Percentiles rank a stretch among this genome's conserved stretches.
These are phyloP conservation scores for Ailurus styani DNA, from an alignment of 2,113 vertebrate species.

Conservation along the genomic window DNA sequence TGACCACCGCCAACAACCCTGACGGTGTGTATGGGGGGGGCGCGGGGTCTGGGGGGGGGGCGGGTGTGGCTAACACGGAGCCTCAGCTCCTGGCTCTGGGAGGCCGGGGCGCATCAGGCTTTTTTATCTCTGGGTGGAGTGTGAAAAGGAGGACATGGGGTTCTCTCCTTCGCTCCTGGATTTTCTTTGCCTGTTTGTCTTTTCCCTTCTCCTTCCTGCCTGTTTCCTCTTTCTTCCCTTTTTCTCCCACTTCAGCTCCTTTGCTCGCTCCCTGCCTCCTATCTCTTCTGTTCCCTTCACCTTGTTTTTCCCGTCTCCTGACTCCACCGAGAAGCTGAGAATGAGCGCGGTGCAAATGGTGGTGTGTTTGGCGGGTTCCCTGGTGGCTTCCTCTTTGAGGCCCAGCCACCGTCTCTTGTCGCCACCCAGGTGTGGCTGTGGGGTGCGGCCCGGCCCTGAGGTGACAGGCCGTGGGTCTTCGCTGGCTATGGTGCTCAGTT, in stretches of 20 bases:
- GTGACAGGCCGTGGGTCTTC: background rate
- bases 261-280: accelerated
- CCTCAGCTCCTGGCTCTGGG: background rate
- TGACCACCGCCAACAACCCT: conserved; percentile 97
- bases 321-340: background rate
- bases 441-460: background rate
- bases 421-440: background rate
- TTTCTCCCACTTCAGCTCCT: accelerated
- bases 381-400: background rate
- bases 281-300: too few species aligned
- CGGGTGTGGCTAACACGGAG: too few species aligned
- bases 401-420: background rate
- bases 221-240: background rate
- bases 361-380: background rate
- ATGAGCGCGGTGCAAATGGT: accelerated
- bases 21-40: conserved; percentile 83
- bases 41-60: accelerated
- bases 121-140: background rate
- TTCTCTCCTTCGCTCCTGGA: accelerated
- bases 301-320: background rate
- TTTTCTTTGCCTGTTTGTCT: background rate
- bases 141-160: accelerated
- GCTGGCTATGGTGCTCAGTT: accelerated
- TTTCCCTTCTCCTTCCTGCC: too few species aligned
- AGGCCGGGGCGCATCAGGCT: background rate